Evolutionary conservation across 2,888 invertebrate genomes (phyloP).

Genomic region (Ferdinandea cuprea): DNA sequence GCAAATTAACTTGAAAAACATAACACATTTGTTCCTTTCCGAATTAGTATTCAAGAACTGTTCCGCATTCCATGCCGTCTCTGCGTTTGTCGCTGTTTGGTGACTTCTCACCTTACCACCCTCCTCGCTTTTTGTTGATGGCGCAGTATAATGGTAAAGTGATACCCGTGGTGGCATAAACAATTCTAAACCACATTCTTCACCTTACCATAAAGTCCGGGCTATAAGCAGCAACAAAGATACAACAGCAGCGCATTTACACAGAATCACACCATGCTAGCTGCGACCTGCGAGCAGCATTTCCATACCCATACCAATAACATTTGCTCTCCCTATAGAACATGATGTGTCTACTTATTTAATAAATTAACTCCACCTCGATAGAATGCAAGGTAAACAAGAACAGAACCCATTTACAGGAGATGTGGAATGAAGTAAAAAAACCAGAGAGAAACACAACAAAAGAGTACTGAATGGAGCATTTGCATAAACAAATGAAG

Average conservation of each 20-base stretch:
- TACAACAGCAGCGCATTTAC: slow-evolving; percentile 25
- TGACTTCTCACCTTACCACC: background rate
- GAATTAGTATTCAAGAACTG: slow-evolving; percentile 48
- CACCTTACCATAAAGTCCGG: slow-evolving; percentile 57
- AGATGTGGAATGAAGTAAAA: slow-evolving; percentile 5
- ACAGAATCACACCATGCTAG: slow-evolving; percentile 46
- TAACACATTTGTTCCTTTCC: slow-evolving; percentile 6
- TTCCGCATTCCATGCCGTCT: slow-evolving; percentile 56
- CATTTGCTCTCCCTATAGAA: background rate
- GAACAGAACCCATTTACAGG: slow-evolving; percentile 29
- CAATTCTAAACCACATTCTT: slow-evolving; percentile 61
- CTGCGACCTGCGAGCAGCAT: slow-evolving; percentile 4
- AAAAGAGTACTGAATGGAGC: slow-evolving; percentile 31
- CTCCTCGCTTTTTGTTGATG: slow-evolving; percentile 10
- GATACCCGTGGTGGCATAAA: slow-evolving; percentile 62
- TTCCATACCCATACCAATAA: slow-evolving; percentile 5
- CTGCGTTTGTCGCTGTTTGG: background rate
- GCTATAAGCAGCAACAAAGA: slow-evolving; percentile 36
- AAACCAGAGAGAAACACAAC: slow-evolving; percentile 7
- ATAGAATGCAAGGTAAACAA: slow-evolving; percentile 70
- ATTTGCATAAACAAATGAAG: slow-evolving; percentile 67
- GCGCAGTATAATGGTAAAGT: slow-evolving; percentile 37
- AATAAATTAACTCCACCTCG: slow-evolving; percentile 72
- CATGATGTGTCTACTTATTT: slow-evolving; percentile 66
- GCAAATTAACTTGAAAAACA: slow-evolving; percentile 26